These are phyloP conservation scores for Platycheirus rosarum DNA, from an alignment of 2,888 invertebrate genomes.

Conservation along the genomic window DNA sequence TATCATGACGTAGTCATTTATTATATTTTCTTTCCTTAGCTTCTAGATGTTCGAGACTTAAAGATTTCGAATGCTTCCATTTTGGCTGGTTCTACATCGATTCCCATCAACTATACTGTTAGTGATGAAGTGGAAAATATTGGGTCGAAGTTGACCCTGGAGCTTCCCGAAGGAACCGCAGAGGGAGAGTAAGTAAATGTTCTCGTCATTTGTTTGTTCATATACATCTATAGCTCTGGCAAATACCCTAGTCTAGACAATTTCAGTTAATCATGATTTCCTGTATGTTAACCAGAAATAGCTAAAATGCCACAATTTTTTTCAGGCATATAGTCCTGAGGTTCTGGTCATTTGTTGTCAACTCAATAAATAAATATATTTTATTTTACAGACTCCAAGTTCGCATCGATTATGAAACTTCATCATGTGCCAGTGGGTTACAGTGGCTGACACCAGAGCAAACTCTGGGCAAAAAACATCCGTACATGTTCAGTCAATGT, in stretches of 20 bases:
- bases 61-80: constrained; percentile 86
- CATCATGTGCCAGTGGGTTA: constrained; percentile 90
- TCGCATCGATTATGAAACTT: constrained; percentile 89
- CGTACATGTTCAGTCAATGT: constrained; percentile 93
- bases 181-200: constrained; percentile 82
- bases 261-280: no score
- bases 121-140: constrained; percentile 86
- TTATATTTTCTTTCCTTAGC: constrained; percentile 83
- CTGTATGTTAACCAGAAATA: no score
- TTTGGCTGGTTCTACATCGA: constrained; percentile 81
- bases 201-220: no score
- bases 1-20: neutral
- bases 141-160: constrained; percentile 90
- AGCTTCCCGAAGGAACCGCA: constrained; percentile 84
- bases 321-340: no score
- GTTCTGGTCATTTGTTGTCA: no score
- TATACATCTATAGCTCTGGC: no score
- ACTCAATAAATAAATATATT: no score
- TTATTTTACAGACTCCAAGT: constrained; percentile 77
- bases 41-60: constrained; percentile 90
- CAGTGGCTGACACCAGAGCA: constrained; percentile 95
- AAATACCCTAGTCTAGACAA: no score
- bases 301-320: no score
- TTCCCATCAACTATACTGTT: constrained; percentile 85
- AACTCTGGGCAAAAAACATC: constrained; percentile 93